Evolutionary conservation across 1,140 invertebrate genomes (phyloP).

Genomic region (Listronotus oregonensis): DNA sequence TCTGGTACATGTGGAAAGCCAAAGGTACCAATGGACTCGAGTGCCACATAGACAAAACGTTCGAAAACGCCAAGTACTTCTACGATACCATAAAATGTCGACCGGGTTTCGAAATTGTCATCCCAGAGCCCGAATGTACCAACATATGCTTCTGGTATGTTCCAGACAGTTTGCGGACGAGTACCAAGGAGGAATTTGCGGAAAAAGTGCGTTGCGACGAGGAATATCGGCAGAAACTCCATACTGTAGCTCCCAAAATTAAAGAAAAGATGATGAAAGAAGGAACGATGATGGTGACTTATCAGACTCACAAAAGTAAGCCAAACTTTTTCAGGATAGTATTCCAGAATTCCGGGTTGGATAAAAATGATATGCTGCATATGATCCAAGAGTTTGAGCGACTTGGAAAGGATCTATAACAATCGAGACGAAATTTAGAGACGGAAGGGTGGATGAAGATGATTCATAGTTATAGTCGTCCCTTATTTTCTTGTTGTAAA

Average conservation of each 20-base stretch:
- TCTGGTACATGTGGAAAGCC: conserved; percentile 98
- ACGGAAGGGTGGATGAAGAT: no score
- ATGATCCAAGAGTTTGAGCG: conserved; percentile 86
- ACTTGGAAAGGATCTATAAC: conserved; percentile 68
- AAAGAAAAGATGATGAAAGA: conserved; percentile 94
- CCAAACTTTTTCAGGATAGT: conserved; percentile 95
- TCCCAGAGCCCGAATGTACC: conserved; percentile 85
- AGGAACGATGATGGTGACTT: conserved; percentile 94
- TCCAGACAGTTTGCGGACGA: conserved; percentile 73
- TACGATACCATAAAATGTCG: conserved; percentile 68
- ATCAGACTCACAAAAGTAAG: conserved; percentile 79
- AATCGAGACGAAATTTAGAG: not conserved
- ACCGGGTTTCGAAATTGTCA: conserved; percentile 74
- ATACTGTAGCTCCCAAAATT: conserved; percentile 86
- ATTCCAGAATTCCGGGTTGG: conserved; percentile 85
- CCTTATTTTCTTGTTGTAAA: no score
- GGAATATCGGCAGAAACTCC: conserved; percentile 72
- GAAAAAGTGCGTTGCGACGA: conserved; percentile 56
- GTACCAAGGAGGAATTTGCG: conserved; percentile 3
- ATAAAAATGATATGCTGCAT: conserved; percentile 80
- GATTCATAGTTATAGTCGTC: no score
- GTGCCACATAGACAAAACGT: conserved; percentile 78
- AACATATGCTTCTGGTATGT: conserved; percentile 97
- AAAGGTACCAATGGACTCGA: conserved; percentile 85
- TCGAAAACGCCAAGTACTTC: conserved; percentile 75